phyloP scores from a whole-genome alignment of 2,113 vertebrate genomes.

The Centropus bengalensis region DNA sequence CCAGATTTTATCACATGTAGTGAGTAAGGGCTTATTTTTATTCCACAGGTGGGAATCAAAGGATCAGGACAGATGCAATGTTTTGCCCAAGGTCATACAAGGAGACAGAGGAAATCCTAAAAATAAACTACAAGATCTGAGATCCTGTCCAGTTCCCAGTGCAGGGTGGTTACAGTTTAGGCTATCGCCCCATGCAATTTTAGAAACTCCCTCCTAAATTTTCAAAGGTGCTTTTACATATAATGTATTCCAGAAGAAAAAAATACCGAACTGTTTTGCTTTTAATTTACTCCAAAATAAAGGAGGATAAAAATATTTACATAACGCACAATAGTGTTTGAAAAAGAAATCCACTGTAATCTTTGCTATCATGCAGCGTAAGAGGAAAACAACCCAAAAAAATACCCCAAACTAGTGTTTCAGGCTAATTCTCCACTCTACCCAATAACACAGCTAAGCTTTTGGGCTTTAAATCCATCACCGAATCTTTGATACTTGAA shows the following conservation, averaged over 20 bases:
- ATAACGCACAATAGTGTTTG: not conserved
- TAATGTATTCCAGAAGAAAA: not conserved
- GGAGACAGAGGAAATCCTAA: not conserved
- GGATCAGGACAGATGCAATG: slow-evolving; percentile 9
- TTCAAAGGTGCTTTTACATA: not conserved
- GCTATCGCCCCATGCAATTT: not conserved
- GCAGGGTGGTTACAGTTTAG: not conserved
- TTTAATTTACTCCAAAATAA: not conserved
- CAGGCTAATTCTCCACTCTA: not conserved
- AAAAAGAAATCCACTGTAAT: not conserved
- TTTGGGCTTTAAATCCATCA: not conserved
- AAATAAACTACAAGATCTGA: slow-evolving; percentile 25
- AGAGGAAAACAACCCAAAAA: not conserved
- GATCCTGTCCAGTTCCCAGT: not conserved
- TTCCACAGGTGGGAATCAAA: slow-evolving; percentile 51
- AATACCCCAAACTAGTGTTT: not conserved
- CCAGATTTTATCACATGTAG: slow-evolving; percentile 45
- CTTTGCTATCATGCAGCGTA: not conserved
- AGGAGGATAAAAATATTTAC: not conserved
- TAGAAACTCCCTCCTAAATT: not conserved
- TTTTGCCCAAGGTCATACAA: slow-evolving; percentile 29
- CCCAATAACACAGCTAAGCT: not conserved
- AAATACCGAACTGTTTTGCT: not conserved
- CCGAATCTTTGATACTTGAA: not conserved
- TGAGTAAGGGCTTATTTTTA: slow-evolving; percentile 51